These are phyloP conservation scores for Trogon surrucura DNA, from an alignment of 2,113 vertebrate species.

Conservation along the genomic window DNA sequence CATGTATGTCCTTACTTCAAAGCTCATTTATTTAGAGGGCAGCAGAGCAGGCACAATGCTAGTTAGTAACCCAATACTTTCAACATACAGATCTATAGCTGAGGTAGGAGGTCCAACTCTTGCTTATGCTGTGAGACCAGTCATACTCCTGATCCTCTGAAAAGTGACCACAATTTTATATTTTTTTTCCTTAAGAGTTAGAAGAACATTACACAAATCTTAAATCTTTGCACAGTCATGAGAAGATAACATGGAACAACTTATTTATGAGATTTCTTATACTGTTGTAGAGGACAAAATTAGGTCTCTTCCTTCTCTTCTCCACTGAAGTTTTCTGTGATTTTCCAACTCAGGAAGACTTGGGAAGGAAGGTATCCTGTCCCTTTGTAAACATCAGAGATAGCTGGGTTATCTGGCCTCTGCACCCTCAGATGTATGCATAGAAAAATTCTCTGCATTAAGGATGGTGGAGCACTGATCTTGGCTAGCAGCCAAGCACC, in stretches of 20 bases:
- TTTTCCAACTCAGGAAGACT: not conserved
- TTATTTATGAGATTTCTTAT: not conserved
- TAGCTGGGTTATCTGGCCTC: not conserved
- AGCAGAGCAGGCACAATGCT: not conserved
- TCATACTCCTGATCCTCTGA: not conserved
- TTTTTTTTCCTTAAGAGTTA: not conserved
- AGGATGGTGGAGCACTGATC: not conserved
- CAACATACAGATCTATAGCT: not conserved
- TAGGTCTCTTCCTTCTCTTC: not conserved
- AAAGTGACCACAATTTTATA: not conserved
- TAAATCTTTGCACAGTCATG: not conserved
- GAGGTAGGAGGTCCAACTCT: not conserved
- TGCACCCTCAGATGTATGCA: not conserved
- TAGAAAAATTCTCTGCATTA: not conserved
- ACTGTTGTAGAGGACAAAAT: not conserved
- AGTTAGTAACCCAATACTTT: not conserved
- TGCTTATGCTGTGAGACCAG: not conserved
- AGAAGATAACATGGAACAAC: not conserved
- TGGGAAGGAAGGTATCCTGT: not conserved
- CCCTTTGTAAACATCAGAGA: not conserved
- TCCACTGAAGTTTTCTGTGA: not conserved
- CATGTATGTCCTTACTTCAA: not conserved
- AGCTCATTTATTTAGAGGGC: not conserved
- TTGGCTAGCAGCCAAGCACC: not conserved
- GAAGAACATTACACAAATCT: not conserved